Base-by-base conservation (phyloP, 2,797 vertebrate species). In the Takifugu ocellatus region DNA sequence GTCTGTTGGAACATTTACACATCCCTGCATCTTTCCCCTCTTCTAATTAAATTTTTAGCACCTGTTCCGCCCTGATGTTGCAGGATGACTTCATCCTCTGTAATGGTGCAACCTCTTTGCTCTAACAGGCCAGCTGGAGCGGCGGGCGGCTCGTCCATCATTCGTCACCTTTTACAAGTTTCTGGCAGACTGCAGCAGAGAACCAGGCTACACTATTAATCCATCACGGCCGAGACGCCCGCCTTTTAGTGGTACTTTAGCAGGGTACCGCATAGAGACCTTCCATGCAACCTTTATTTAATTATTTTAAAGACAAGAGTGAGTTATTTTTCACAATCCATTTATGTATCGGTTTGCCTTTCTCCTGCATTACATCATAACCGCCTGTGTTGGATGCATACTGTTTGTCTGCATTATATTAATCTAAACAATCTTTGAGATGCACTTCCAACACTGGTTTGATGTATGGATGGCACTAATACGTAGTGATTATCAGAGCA, bases 81-180 rank as follows among this genome's bases (percentile, higher is more conserved):
- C 82, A 88, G 82, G 76, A 91, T 91, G 91, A 91, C 88, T 86
- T 92, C 91, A 92, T 91, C 80, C 75, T 79, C 71, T 63, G 53
- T 82, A 80, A 87, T 92, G 90, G 91, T 89, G 89, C 86, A 92
- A 90, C 87, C 82, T 63, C 68, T 58, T 36, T 75, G 81, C 71
- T 78, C 72, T 78, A 76, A 79, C 77, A 77, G 84, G 82, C 86
- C 84, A 86, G 85, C 57, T 55, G 33, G 61, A 73, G 70, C 58
- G 29, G 63, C 52, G 43, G 31, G 31, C 8, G 74, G 75, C 66
- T 74, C 75, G 77, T 77, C 74, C 75, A 74, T 88, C 84, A 83
- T 88, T 75, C 87, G 77, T 88, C 85, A 85, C 78, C 72, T 87
- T 86, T 85, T 84, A 82, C 76, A 72, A 78, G 81, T 75, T 47